Evolutionary conservation across 2,113 vertebrate genomes (phyloP), one percentile per base, ranked within the genome.

Genomic region (crab-eating macaque (Macaca fascicularis)): DNA sequence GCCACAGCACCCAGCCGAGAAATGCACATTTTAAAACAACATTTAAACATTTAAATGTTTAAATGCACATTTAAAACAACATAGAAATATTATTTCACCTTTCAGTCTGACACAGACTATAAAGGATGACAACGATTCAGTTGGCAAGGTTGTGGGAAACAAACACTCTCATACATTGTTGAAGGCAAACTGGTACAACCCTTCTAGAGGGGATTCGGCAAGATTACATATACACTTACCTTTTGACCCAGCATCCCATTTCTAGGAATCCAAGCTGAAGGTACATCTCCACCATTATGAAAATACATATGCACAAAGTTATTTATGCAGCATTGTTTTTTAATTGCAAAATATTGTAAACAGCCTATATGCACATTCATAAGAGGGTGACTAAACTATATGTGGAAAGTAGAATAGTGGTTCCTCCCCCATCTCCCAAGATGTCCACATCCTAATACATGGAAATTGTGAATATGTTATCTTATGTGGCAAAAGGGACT

Each of bases 281-380:
- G 5, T 70, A 52, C 19, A 38, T 12, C 43, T 74, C 40, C n/a
- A 88, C 72, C 70, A 16, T 5, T 50, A 61, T 84, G 50, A 89
- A 90, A 91, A 75, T 48, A 48, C 8, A n/a, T 43, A 78, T 12
- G 32, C 7, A 20, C 48, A 20, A 89, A 9, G 4, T 61, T 95
- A 67, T 74, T 87, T 20, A 59, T 81, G 6, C 50, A 95, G 35
- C 52, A 40, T 25, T 89, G 12, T 90, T 92, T 64, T 93, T 17
- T 91, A 70, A 89, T 83, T 91, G 75, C 83, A 95, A 55, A 88
- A 90, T 80, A 81, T 2, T 90, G 69, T 23, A 59, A 89, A 79
- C n/a, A 81, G 35, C 55, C 88, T 52, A 74, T 78, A 79, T 50
- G 38, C 16, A 78, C 35, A 43, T 11, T 92, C 35, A 8, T 80